phyloP scores from a whole-genome alignment of 2,113 vertebrate species.

The Scortum barcoo region DNA sequence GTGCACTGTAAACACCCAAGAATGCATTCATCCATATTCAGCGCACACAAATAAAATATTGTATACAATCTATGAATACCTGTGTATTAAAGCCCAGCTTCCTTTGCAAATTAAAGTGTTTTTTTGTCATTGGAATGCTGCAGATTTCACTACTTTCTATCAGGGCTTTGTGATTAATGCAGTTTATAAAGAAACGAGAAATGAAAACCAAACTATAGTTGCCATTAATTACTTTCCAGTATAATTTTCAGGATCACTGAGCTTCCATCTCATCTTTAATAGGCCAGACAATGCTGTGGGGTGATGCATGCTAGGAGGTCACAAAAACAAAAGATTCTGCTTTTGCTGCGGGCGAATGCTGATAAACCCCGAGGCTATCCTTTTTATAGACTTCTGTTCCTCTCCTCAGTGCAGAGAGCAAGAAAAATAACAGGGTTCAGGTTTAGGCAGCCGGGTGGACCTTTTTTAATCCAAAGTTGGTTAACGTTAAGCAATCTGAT shows the following conservation, averaged over 20 bases:
- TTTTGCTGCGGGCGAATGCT: constrained; percentile 49
- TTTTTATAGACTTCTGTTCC: constrained; percentile 52
- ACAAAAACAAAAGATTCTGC: constrained; percentile 62
- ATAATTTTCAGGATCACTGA: constrained; percentile 64
- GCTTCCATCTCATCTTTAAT: constrained; percentile 58
- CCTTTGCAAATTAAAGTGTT: neutral
- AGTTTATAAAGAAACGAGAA: constrained; percentile 7
- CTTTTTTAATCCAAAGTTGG: neutral
- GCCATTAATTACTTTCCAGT: constrained; percentile 47
- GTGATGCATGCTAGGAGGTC: constrained; percentile 69
- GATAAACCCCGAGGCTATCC: constrained; percentile 47
- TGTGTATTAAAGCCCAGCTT: neutral
- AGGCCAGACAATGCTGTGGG: constrained; percentile 61
- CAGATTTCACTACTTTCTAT: neutral
- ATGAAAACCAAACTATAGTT: neutral
- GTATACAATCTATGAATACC: neutral
- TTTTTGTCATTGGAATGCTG: neutral
- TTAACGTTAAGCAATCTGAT: constrained; percentile 9
- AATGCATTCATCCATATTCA: neutral
- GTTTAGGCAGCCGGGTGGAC: constrained; percentile 16
- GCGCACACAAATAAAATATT: neutral
- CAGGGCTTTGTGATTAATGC: constrained; percentile 3
- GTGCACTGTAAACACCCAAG: neutral
- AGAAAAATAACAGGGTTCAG: constrained; percentile 13
- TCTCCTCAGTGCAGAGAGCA: constrained; percentile 5